phyloP scores from a whole-genome alignment of 2,797 vertebrate species.

The Danio tinwini region DNA sequence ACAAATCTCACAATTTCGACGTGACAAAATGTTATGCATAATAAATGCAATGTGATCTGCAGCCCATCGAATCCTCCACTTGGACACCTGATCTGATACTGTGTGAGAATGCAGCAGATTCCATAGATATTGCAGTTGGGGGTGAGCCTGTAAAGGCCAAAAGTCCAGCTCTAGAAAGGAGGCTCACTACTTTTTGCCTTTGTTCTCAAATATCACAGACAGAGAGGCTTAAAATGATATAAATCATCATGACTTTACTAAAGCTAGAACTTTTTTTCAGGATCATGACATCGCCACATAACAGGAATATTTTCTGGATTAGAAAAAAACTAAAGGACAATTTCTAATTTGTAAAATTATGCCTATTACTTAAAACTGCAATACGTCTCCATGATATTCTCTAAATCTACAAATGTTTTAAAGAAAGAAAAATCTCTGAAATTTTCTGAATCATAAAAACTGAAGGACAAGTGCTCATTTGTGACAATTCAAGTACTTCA shows the following conservation, averaged over 20 bases:
- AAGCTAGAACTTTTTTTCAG: too few relatives aligned
- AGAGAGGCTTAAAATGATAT: background rate
- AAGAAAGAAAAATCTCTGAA: background rate
- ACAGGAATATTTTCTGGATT: too few relatives aligned
- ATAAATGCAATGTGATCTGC: conserved; percentile 27
- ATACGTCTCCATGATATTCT: background rate
- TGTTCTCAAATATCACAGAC: conserved; percentile 7
- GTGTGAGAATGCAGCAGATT: background rate
- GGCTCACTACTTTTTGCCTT: background rate
- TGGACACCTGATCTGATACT: conserved; percentile 26
- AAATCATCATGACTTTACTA: background rate
- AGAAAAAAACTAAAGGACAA: too few relatives aligned
- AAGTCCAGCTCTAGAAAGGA: background rate
- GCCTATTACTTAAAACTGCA: background rate
- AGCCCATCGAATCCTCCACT: conserved; percentile 7
- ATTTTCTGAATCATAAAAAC: background rate
- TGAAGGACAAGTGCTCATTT: background rate
- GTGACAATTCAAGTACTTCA: background rate
- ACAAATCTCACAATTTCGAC: conserved; percentile 32
- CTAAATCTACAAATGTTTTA: background rate
- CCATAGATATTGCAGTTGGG: background rate
- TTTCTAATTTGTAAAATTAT: too few relatives aligned
- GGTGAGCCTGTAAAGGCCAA: background rate
- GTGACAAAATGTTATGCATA: conserved; percentile 27
- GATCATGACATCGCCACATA: too few relatives aligned